phyloP scores from a whole-genome alignment of 2,113 vertebrate genomes.

The Axis porcinus region DNA sequence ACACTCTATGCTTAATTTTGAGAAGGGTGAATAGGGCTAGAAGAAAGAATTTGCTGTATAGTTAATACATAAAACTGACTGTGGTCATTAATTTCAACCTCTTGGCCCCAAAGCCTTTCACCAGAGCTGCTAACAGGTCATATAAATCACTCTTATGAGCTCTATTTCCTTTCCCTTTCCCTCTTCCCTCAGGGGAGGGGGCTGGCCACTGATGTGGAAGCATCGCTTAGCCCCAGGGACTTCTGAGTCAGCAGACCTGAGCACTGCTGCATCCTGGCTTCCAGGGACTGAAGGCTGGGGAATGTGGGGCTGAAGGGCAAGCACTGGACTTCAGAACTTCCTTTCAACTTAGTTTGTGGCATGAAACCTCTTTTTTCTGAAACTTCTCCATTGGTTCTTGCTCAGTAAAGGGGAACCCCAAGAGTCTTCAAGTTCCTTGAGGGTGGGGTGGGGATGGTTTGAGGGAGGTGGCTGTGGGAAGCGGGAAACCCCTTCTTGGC shows the following conservation, averaged over 20 bases:
- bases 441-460: neutral
- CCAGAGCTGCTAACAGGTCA: neutral
- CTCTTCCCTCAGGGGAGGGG: neutral
- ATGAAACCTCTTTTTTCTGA: neutral
- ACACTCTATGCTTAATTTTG: neutral
- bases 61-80: neutral
- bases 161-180: neutral
- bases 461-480: neutral
- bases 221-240: neutral
- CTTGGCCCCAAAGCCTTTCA: neutral
- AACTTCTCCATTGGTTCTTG: neutral
- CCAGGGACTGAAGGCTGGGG: neutral
- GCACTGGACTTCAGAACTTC: neutral
- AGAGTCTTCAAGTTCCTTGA: neutral
- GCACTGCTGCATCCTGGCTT: accelerated
- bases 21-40: neutral
- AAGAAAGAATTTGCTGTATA: conserved; percentile 20
- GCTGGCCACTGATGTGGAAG: conserved; percentile 1
- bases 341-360: neutral
- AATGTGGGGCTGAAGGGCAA: accelerated
- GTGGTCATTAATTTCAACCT: neutral
- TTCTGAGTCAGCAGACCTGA: neutral
- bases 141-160: conserved; percentile 42
- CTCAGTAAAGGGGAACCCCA: neutral
- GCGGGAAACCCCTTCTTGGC: neutral